phyloP scores from a whole-genome alignment of 2,797 vertebrate species.

The Platyrinchus mystaceus region DNA sequence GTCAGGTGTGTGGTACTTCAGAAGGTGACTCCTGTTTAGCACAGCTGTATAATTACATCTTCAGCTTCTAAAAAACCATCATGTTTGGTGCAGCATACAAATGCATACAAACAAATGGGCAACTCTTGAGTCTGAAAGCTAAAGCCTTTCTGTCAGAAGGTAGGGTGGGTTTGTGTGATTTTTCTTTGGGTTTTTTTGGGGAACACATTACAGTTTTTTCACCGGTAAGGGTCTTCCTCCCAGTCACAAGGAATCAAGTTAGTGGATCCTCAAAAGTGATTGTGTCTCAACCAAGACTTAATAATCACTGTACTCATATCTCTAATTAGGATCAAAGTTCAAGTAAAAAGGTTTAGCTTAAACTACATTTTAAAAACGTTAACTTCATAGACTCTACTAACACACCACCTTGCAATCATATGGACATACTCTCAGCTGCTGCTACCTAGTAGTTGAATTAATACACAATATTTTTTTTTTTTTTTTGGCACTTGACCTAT shows the following conservation, averaged over 20 bases:
- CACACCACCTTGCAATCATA: background rate
- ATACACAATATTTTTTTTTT: background rate
- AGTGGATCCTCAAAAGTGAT: background rate
- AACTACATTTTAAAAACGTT: accelerated
- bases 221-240: accelerated
- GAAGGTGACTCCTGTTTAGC: background rate
- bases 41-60: background rate
- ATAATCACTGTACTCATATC: accelerated
- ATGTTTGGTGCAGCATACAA: background rate
- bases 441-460: background rate
- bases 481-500: background rate
- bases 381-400: background rate
- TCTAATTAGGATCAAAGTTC: background rate
- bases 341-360: background rate
- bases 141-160: background rate
- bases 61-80: background rate
- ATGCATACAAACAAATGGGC: accelerated
- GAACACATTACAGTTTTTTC: background rate
- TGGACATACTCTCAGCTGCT: accelerated
- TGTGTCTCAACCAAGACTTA: background rate
- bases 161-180: accelerated
- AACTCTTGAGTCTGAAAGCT: background rate
- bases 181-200: accelerated
- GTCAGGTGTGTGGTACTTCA: background rate
- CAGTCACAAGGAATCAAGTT: background rate